Evolutionary conservation across 2,888 invertebrate species (phyloP), one percentile per base, ranked within the genome.

Genomic region (Brachylomia viminalis): DNA sequence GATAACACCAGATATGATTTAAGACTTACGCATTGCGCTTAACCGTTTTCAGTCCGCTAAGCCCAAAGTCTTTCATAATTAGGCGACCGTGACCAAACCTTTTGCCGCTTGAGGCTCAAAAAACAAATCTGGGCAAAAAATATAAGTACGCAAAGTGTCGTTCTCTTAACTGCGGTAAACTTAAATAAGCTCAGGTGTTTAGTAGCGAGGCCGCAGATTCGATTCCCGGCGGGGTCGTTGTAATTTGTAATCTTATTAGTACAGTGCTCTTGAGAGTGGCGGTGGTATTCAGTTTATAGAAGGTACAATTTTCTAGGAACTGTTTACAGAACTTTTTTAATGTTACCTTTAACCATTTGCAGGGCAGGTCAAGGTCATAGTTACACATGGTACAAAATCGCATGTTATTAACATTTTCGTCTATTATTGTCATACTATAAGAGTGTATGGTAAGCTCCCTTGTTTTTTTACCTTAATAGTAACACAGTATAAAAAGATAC

Each of bases 171-270:
- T 83, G 80, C 75, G 76, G 82, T 79, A 85, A 90, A 92, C 88
- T 91, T 92, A 90, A 91, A 91, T 91, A 89, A 90, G 90, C 81
- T 89, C 88, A 89, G 91, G 90, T 90, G 90, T 88, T 89, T 84
- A 85, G 74, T 76, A 77, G 62, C 72, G 65, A 84, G 83, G 78
- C 78, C 72, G 71, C 80, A 71, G 83, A 83, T 89, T 88, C 88
- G 87, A 89, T 85, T 85, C 90, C 88, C 88, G 78, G 72, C 72
- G 88, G 90, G 59, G 58, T 56, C 75, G 79, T 82, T 86, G 86
- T 89, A 88, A 89, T 89, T 88, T 88, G 88, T 90, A 90, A 88
- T 90, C 88, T 90, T 88, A 89, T 90, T 89, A 88, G 81, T 78
- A 80, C 79, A 73, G 68, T 72, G 77, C 75, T 81, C 85, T 83